Evolutionary conservation across 2,113 vertebrate genomes (phyloP), one percentile per base, ranked within the genome.

Genomic region (Engystomops pustulosus): DNA sequence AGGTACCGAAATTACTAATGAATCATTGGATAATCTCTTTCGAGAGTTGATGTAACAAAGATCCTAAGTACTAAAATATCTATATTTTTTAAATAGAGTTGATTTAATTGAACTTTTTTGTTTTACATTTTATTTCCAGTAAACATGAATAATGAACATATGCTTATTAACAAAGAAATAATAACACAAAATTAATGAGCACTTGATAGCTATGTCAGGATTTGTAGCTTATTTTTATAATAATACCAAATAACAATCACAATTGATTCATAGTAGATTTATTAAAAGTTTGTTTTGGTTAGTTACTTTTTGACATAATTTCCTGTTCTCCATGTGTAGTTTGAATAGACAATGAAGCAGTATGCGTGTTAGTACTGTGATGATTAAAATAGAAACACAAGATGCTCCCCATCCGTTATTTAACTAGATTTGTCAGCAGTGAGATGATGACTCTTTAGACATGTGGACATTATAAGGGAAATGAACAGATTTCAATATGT

Each of bases 321-420:
- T 2, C 34, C 23, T 30, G 12, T 74, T 3, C 23, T 74, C 15
- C 15, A 55, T 3, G 25, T 55, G 25, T 25, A 51, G 15, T 5
- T 15, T 12, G 20, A 20, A 25, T 74, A 8, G 25, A 25, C 30
- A 49, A 30, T 25, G 10, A 45, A 45, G 14, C n/a, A 44, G n/a
- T 45, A 44, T 15, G 25, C 69, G 32, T 17, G 30, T 67, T 12
- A 30, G 14, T 44, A 15, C 23, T 30, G n/a, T 11, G 44, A 27
- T 17, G 12, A 44, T 74, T 47, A 74, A 74, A 49, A 74, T 47
- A 74, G 41, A 74, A 49, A 5, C 11, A 27, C 23, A 74, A 49
- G 70, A 74, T 74, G 70, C 70, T 74, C 41, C 27, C 10, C 23
- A 17, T 74, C 23, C 47, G 23, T 49, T 25, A 74, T 74, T 74